These are phyloP conservation scores for Parascotia fuliginaria DNA, from an alignment of 2,888 invertebrate species.

Conservation along the genomic window DNA sequence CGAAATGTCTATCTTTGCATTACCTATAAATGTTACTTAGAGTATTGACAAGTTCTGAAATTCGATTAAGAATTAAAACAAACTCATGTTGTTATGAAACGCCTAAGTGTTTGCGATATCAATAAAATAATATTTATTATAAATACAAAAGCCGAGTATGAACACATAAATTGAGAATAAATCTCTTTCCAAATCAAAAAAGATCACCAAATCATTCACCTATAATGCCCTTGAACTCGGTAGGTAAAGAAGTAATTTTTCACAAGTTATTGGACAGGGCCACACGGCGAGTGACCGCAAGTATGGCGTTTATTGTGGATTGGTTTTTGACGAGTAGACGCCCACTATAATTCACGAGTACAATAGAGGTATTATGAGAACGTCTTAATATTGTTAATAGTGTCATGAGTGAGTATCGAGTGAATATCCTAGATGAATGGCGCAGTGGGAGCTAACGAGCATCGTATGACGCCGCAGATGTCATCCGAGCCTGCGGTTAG, in stretches of 20 bases:
- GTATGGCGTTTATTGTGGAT: constrained; percentile 50
- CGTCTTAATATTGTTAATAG: constrained; percentile 68
- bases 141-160: neutral
- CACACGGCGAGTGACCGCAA: constrained; percentile 55
- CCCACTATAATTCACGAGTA: constrained; percentile 64
- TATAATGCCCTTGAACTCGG: constrained; percentile 36
- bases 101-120: no score
- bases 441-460: constrained; percentile 59
- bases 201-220: constrained; percentile 23
- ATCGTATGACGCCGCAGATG: constrained; percentile 59
- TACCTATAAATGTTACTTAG: no score
- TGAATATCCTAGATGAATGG: constrained; percentile 58
- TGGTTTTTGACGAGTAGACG: constrained; percentile 59
- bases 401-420: constrained; percentile 57
- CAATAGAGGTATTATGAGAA: constrained; percentile 63
- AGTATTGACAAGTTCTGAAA: no score
- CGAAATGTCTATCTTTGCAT: no score
- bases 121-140: neutral
- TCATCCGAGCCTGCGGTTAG: constrained; percentile 39
- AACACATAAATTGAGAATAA: neutral
- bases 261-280: constrained; percentile 53
- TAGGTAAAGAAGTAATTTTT: constrained; percentile 48
- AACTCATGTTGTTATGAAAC: no score
- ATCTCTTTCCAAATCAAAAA: neutral
- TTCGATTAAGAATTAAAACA: no score